Percentiles rank a stretch among this genome's conserved stretches.
Evolutionary conservation across 92 coral and sea anemone species (phyloP).

Genomic region (Porites rus): DNA sequence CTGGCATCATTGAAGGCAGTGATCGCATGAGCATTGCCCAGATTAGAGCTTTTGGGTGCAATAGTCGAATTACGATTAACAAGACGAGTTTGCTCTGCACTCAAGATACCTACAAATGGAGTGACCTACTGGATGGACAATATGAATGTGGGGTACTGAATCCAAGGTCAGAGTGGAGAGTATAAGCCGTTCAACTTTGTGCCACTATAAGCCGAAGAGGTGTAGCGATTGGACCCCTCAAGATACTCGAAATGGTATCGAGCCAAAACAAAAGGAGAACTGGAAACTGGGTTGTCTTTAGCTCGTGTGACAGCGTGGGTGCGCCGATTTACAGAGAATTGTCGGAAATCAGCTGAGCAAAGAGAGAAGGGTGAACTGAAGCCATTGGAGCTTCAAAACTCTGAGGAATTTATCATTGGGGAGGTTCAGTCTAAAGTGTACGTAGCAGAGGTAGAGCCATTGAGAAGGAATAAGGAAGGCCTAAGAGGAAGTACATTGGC

Average conservation of each 20-base stretch:
- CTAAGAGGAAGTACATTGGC: too few relatives aligned
- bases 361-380: background rate
- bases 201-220: too few relatives aligned
- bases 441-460: conserved; percentile 62
- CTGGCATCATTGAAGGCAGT: conserved; percentile 72
- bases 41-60: conserved; percentile 57
- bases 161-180: conserved; percentile 39
- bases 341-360: background rate
- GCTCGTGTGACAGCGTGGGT: conserved; percentile 73
- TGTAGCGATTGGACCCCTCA: conserved; percentile 57
- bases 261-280: conserved; percentile 39
- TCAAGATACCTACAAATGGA: conserved; percentile 20
- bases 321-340: too few relatives aligned
- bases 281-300: conserved; percentile 18
- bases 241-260: conserved; percentile 75
- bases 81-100: conserved; percentile 47
- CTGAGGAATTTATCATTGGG: conserved; percentile 53
- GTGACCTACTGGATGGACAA: conserved; percentile 64
- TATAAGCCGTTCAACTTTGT: conserved; percentile 41
- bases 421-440: conserved; percentile 60
- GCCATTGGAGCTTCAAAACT: conserved; percentile 56
- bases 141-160: conserved; percentile 44
- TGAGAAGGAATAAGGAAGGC: background rate
- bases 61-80: conserved; percentile 41
- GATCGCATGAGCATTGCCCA: conserved; percentile 27